A percentile compares a stretch with the other conserved stretches of the same genome.
Conservation (phyloP, 2,888 invertebrate species). For the Caenorhabditis drosophilae region DNA sequence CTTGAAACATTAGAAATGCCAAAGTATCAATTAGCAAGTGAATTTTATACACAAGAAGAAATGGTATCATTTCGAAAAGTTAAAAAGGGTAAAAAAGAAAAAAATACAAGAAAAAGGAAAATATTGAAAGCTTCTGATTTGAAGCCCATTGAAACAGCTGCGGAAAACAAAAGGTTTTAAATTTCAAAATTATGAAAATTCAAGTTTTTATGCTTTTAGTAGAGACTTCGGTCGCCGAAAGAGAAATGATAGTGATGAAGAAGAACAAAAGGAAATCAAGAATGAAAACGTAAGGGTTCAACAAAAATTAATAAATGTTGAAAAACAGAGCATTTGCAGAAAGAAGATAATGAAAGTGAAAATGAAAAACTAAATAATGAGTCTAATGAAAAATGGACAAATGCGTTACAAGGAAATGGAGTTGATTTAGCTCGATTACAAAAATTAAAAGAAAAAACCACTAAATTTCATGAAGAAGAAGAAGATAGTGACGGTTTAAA, state of each 20-base stretch:
- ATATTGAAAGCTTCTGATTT: conserved; percentile 66
- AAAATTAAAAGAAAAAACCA: conserved; percentile 19
- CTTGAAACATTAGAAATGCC: conserved; percentile 76
- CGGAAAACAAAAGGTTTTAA: conserved; percentile 4
- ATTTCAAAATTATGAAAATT: neutral
- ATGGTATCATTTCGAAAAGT: conserved; percentile 72
- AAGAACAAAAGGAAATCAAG: conserved; percentile 10
- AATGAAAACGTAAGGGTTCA: conserved; percentile 19
- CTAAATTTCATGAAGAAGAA: conserved; percentile 23
- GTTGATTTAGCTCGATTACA: conserved; percentile 48
- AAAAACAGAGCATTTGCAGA: neutral
- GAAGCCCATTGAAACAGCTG: conserved; percentile 50
- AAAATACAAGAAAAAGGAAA: conserved; percentile 57
- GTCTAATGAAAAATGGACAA: conserved; percentile 37
- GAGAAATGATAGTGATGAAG: conserved; percentile 13
- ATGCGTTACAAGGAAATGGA: conserved; percentile 35
- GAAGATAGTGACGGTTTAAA: conserved; percentile 46
- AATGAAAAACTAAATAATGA: conserved; percentile 15
- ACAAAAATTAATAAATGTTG: neutral
- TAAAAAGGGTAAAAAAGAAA: conserved; percentile 63
- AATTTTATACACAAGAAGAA: conserved; percentile 85
- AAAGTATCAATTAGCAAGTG: conserved; percentile 78
- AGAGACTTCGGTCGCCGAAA: conserved; percentile 19
- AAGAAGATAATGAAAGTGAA: conserved; percentile 1
- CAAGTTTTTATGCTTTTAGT: conserved; percentile 2